Evolutionary conservation across 2,113 vertebrate species (phyloP).

Genomic region (Pelobates fuscus): DNA sequence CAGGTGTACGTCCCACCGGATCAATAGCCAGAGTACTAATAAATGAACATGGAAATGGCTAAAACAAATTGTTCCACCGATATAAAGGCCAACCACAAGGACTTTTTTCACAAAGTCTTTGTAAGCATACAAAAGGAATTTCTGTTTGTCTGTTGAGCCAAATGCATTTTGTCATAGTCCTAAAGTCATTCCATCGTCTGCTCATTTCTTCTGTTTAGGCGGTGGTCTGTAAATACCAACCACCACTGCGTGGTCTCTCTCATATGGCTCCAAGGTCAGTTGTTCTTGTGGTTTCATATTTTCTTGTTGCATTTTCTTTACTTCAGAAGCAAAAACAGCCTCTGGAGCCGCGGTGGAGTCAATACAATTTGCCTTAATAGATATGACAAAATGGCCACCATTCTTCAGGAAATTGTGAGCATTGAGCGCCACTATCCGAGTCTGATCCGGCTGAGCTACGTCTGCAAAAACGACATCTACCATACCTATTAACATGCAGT

Average conservation of each 20-base stretch:
- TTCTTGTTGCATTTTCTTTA: slow-evolving; percentile 89
- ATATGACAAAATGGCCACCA: slow-evolving; percentile 83
- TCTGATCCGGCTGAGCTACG: slow-evolving; percentile 92
- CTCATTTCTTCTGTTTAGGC: slow-evolving; percentile 38
- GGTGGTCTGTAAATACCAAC: slow-evolving; percentile 84
- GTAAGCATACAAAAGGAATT: no score
- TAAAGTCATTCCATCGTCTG: not conserved
- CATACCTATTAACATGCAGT: slow-evolving; percentile 95
- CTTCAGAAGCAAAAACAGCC: slow-evolving; percentile 87
- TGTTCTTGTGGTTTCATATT: slow-evolving; percentile 96
- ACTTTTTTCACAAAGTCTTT: no score
- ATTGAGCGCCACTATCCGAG: slow-evolving; percentile 89
- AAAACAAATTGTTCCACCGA: no score
- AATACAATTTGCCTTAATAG: slow-evolving; percentile 85
- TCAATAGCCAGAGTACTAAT: no score
- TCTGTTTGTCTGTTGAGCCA: no score
- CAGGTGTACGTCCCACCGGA: no score
- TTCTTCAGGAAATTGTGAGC: slow-evolving; percentile 92
- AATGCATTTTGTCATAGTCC: not conserved
- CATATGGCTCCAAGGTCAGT: slow-evolving; percentile 89
- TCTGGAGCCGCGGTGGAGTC: slow-evolving; percentile 90
- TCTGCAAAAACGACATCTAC: slow-evolving; percentile 95
- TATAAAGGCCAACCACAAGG: no score
- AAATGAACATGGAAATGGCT: no score
- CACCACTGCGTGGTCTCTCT: slow-evolving; percentile 89